Base-by-base conservation (phyloP, 30 jellyfish, hydroid and myxozoan species). In the Aurelia sp. region DNA sequence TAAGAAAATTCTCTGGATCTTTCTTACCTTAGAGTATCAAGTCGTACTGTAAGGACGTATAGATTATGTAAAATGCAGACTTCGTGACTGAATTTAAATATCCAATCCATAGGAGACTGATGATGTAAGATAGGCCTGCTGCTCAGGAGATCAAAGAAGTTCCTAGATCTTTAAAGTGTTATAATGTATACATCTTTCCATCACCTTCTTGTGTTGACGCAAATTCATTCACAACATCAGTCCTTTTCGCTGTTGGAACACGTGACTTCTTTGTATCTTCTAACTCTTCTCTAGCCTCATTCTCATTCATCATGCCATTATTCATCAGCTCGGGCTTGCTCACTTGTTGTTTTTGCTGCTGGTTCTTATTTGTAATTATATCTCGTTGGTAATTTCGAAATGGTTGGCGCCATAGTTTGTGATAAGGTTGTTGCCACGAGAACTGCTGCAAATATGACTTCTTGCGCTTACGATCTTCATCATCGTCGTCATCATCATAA, bases 241-340 rank as follows among this genome's bases (percentile, higher is more conserved):
- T 41, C 24, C 74, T 70, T 62, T 41, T 41, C 22, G 33, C 64
- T 74, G 51, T 86, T 13, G 96, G 96, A 35, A 86, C 96, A 16
- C 69, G 40, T 10, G 96, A 86, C 52, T 77, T 86, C 75, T 86
- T 86, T 18, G 81, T 75, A 67, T 86, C 96, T 67, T 86, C 96
- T 71, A 86, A 44, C 66, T 86, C 96, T 48, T 86, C 96, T 65
- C 94, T 60, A 72, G 24, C 86, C 21, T 40, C 93, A 47, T 72
- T 63, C 17, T 59, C 81, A 11, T 44, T 69, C 33, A 18, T 69
- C 93, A 84, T 69, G 8, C 87, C 90, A 17, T 64, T 47, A 73
- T 72, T 52, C 87, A 83, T 81, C 74, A 70, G 21, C 11, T 82
- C 67, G 70, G 70, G 78, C 44, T 59, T 55, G 33, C 40, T 48